Percentiles rank a stretch among this genome's conserved stretches.
Evolutionary conservation across 2,113 vertebrate genomes (phyloP).

Genomic region (Platanista minor): DNA sequence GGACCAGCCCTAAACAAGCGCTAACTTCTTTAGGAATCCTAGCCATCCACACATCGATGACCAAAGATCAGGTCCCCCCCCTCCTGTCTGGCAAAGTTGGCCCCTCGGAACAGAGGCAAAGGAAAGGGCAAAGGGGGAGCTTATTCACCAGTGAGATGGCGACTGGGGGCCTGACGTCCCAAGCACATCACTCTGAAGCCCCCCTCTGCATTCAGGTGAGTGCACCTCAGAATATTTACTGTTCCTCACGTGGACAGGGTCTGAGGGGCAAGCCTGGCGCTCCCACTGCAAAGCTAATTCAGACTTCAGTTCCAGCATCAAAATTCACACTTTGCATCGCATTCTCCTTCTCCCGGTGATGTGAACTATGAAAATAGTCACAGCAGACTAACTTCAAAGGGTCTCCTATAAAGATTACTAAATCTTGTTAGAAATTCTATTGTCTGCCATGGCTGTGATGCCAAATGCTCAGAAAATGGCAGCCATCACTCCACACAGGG

Average conservation of each 20-base stretch:
- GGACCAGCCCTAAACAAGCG: neutral
- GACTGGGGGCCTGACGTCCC: neutral
- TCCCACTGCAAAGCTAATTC: neutral
- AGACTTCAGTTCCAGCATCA: neutral
- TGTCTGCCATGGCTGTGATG: fast-evolving
- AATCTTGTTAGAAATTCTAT: neutral
- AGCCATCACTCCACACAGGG: too few species aligned
- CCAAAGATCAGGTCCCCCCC: neutral
- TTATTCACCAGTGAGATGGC: neutral
- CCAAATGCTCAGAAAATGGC: neutral
- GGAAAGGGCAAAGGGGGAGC: neutral
- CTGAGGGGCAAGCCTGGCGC: fast-evolving
- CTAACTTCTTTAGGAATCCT: neutral
- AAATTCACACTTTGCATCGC: neutral
- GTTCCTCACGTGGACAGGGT: fast-evolving
- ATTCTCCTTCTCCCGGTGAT: neutral
- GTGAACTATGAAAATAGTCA: neutral
- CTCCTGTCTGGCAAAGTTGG: neutral
- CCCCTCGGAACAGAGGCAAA: neutral
- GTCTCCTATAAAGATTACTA: neutral
- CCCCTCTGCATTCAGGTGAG: neutral
- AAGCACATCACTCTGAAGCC: too few species aligned
- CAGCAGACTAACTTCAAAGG: neutral
- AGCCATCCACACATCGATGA: neutral
- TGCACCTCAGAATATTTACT: neutral